Base-by-base conservation (phyloP, 2,113 vertebrate genomes). In the Xenopus laevis region DNA sequence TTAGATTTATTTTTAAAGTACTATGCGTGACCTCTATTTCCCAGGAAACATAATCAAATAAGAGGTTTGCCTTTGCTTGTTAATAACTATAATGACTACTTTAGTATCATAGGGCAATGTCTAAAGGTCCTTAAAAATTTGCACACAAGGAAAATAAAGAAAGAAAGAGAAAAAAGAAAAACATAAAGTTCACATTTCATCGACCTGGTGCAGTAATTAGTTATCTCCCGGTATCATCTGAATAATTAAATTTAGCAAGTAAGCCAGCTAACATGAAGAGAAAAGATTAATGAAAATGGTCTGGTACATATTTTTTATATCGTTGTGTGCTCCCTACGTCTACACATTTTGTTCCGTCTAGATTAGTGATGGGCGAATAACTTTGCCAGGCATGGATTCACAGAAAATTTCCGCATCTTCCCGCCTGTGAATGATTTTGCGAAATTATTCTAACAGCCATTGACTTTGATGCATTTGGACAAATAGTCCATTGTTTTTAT, bases 151-250 rank as follows among this genome's bases (percentile, higher is more conserved):
- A 40, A 7, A 40, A 40, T 1, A 6, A 40, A 40, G 1, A 40
- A 9, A 40, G 8, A 40, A 9, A 40, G 33, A 40, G n/a, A n/a
- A 40, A 7, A 40, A 9, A 40, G 33, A 40, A 40, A 7, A 7
- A 40, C 33, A 40, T 40, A 7, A 9, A 58, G 0, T 30, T 60
- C 16, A 59, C 18, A 61, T 74, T 55, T 68, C 44, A 74, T 61
- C 65, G 60, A 52, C 55, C 65, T 61, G 57, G 52, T 10, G 64
- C 55, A 23, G 57, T 60, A 55, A 74, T 68, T 74, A 74, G 67
- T 68, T 68, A 60, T 33, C 64, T 74, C 64, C 65, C 40, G 72
- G 61, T 74, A 61, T 68, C 67, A 74, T 74, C 72, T 61, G 46
- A 50, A 65, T 68, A 61, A 67, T 68, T 74, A 68, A 60, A 74